These are phyloP conservation scores for Norana najaformis DNA, from an alignment of 2,888 invertebrate species.

Conservation along the genomic window DNA sequence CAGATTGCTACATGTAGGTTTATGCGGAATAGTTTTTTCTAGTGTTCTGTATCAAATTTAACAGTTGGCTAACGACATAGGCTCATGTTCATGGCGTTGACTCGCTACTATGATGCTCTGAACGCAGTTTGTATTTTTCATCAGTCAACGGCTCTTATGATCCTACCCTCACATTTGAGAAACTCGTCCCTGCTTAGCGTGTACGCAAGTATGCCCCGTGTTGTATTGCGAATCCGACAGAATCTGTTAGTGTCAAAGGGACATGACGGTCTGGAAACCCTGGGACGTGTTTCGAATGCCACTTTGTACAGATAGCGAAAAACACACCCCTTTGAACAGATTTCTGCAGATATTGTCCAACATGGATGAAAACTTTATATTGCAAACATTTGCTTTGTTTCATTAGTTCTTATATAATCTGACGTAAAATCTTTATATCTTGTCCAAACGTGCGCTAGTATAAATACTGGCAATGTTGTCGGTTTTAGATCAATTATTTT, in stretches of 20 bases:
- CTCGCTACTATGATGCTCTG: neutral
- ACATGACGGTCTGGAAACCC: neutral
- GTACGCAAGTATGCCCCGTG: neutral
- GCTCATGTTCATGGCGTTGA: neutral
- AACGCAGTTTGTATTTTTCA: neutral
- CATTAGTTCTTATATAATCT: neutral
- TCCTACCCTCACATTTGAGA: no score
- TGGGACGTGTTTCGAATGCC: neutral
- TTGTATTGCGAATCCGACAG: neutral
- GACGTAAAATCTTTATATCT: neutral
- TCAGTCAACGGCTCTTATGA: neutral
- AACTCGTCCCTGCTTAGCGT: neutral
- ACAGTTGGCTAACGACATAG: neutral
- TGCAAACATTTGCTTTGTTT: neutral
- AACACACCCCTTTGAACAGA: neutral
- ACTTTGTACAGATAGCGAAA: neutral
- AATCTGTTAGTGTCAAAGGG: neutral
- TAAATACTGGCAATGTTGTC: no score
- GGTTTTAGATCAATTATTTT: no score
- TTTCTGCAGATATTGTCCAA: neutral
- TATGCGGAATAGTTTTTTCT: neutral
- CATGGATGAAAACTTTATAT: neutral
- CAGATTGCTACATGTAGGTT: neutral
- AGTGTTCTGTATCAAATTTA: neutral
- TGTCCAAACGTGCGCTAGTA: no score